Evolutionary conservation across 2,113 vertebrate genomes (phyloP).

Genomic region (Apteryx owenii): DNA sequence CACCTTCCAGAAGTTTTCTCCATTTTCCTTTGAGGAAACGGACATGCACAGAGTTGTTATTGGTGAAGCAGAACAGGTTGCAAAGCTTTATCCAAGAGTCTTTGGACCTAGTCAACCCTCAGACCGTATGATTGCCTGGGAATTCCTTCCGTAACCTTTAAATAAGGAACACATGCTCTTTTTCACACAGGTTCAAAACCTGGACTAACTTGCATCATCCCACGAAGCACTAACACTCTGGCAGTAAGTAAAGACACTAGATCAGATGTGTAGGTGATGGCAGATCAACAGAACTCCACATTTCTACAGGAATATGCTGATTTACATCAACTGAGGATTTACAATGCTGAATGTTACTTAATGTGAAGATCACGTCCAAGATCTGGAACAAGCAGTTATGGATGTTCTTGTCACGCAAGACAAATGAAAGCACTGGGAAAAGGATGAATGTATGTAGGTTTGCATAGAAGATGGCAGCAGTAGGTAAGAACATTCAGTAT

Average conservation of each 20-base stretch:
- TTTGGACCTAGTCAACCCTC: neutral
- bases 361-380: neutral
- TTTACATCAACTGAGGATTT: neutral
- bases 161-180: neutral
- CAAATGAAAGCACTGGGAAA: neutral
- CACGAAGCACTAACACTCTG: neutral
- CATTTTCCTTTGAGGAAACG: neutral
- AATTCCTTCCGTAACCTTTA: neutral
- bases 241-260: neutral
- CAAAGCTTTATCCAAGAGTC: neutral
- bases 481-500: neutral
- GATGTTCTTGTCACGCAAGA: neutral
- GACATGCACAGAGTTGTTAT: neutral
- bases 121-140: neutral
- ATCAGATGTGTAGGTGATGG: neutral
- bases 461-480: neutral
- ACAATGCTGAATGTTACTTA: neutral
- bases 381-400: neutral
- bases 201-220: neutral
- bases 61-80: neutral
- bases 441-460: rapidly evolving
- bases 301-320: neutral
- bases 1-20: neutral
- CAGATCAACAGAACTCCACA: neutral
- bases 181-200: neutral